phyloP scores from a whole-genome alignment of 2,797 vertebrate species.

The Microctenopoma stevenorrisi region DNA sequence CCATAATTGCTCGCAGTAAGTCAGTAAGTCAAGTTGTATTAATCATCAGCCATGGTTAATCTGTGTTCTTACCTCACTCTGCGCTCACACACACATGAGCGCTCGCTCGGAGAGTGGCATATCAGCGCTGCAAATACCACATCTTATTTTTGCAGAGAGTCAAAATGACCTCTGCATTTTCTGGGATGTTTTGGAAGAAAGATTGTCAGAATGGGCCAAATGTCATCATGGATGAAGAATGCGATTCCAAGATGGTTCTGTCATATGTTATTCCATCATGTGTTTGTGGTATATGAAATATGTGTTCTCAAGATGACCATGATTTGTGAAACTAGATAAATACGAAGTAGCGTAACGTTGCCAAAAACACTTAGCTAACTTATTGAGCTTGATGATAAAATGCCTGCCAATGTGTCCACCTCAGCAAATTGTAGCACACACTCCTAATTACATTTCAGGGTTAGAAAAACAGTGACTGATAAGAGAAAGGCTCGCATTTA shows the following conservation, averaged over 20 bases:
- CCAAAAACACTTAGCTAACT: conserved; percentile 64
- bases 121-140: conserved; percentile 56
- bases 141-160: conserved; percentile 68
- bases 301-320: conserved; percentile 70
- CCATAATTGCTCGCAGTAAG: conserved; percentile 82
- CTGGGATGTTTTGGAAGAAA: conserved; percentile 68
- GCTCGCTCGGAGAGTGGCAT: conserved; percentile 55
- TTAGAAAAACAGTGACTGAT: conserved; percentile 78
- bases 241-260: conserved; percentile 74
- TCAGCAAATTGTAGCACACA: conserved; percentile 68
- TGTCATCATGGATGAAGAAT: conserved; percentile 74
- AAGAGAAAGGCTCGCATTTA: conserved; percentile 69
- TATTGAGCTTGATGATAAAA: conserved; percentile 69
- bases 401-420: conserved; percentile 70
- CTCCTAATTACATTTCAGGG: conserved; percentile 71
- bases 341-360: conserved; percentile 57
- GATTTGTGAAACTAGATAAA: conserved; percentile 79
- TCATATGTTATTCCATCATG: conserved; percentile 78
- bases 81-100: conserved; percentile 7
- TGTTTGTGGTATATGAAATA: conserved; percentile 76
- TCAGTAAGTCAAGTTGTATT: conserved; percentile 84
- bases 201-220: conserved; percentile 65
- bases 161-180: conserved; percentile 73
- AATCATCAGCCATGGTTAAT: conserved; percentile 80
- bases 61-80: conserved; percentile 77